A percentile compares a stretch with the other conserved stretches of the same genome.
Conservation (phyloP, 2,797 vertebrate species). For the Gorsachius magnificus region DNA sequence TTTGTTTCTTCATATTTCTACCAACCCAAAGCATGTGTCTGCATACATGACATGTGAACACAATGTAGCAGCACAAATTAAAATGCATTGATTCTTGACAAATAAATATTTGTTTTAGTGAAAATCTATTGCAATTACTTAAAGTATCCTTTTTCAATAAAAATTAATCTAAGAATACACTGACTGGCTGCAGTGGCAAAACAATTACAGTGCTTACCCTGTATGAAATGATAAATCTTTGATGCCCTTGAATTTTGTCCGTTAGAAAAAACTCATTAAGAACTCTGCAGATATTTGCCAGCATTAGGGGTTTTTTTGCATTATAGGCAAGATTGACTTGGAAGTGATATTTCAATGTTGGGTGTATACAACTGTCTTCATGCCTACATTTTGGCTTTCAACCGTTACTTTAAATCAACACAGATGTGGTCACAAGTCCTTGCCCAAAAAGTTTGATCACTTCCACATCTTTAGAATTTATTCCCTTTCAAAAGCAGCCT, state of each 20-base stretch:
- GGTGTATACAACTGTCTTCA: background rate
- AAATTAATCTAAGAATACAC: background rate
- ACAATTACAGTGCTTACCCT: background rate
- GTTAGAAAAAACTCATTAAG: background rate
- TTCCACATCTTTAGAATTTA: background rate
- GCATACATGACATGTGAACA: background rate
- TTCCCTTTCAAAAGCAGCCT: background rate
- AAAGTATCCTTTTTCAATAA: constrained; percentile 14
- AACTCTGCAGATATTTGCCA: background rate
- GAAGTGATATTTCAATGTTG: background rate
- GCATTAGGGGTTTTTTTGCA: background rate
- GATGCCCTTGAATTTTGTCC: background rate
- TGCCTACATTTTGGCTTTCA: background rate
- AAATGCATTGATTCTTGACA: constrained; percentile 27
- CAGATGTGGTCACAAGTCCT: background rate
- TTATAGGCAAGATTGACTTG: background rate
- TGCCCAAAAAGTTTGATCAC: background rate
- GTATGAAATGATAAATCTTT: background rate
- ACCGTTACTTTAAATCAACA: background rate
- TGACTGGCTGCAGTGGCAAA: background rate
- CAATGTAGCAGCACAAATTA: background rate
- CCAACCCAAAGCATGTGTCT: background rate
- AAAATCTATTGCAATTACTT: constrained; percentile 34
- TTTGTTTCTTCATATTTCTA: background rate
- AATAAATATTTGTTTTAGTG: background rate